Base-by-base conservation (phyloP, 2,797 vertebrate genomes). In the Gambelia wislizenii region DNA sequence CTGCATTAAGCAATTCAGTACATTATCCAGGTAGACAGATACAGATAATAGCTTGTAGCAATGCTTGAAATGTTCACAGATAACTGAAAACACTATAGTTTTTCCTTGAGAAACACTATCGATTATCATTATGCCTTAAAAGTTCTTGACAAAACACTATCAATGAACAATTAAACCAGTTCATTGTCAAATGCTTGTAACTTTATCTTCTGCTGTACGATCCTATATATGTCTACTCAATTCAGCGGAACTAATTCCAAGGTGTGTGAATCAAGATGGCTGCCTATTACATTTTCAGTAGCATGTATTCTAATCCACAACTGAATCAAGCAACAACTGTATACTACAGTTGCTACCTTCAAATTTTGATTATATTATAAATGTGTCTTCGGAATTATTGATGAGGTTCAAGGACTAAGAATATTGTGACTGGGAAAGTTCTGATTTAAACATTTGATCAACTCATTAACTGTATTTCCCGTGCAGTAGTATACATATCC, bases 1-100 rank as follows among this genome's bases (percentile, higher is more conserved):
- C n/a, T 89, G 0, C 61, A 91, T 91, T 89, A 92, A 87, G 14
- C 13, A 89, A 89, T 84, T 90, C 6, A 80, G 49, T 88, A 81
- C 42, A 2, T 86, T 90, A 88, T 47, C 1, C 0, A 75, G 36
- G 18, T 85, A 36, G 80, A 88, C 9, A 84, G 56, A 72, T 36
- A 92, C 83, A 84, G 1, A 2, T 86, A 87, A 14, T 89, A 88
- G 87, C 84, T 42, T 89, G 88, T 49, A 83, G 69, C 22, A 74
- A 89, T 47, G 85, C 81, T 10, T 90, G 78, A 47, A 4, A 91
- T 22, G 74, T 77, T 86, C 67, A 91, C 16, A 86, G 81, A 74
- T 88, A 89, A 89, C 1, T 81, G 12, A 44, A 88, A 74, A 67
- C 76, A 47, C 84, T 67, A 20, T 27, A 33, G 36, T 78, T 18